Conservation (phyloP, 2,888 invertebrate species). For the Aproaerema taeniolella region DNA sequence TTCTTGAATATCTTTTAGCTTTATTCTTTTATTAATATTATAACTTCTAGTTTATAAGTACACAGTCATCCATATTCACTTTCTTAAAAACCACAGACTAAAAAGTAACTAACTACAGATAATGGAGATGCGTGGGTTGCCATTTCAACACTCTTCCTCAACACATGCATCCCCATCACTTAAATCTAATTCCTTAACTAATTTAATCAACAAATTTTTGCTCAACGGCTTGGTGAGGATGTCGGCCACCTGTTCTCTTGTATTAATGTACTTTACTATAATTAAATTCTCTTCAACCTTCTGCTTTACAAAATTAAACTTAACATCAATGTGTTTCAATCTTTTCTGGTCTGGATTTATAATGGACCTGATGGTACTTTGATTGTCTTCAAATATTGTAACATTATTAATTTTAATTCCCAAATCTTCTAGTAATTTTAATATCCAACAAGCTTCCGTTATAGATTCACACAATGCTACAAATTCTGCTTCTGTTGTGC, state of each 20-base stretch:
- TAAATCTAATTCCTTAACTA: not conserved
- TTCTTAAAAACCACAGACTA: too few relatives aligned
- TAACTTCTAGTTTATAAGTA: too few relatives aligned
- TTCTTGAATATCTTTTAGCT: too few relatives aligned
- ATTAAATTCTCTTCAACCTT: conserved; percentile 6
- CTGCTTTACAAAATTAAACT: conserved; percentile 9
- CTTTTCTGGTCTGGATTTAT: conserved; percentile 28
- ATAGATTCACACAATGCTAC: conserved; percentile 15
- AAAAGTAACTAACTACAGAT: too few relatives aligned
- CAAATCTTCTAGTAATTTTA: not conserved
- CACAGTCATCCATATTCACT: too few relatives aligned
- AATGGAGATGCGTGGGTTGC: too few relatives aligned
- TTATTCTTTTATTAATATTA: too few relatives aligned
- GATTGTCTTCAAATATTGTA: conserved; percentile 31
- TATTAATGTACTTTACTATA: not conserved
- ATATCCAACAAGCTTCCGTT: conserved; percentile 12
- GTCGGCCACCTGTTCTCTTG: not conserved
- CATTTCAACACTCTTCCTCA: too few relatives aligned
- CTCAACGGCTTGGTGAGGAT: not conserved
- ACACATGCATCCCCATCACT: too few relatives aligned
- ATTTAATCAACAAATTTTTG: too few relatives aligned
- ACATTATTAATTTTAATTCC: conserved; percentile 3
- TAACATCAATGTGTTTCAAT: conserved; percentile 24
- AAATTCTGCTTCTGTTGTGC: conserved; percentile 19
- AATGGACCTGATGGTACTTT: conserved; percentile 32